Base-by-base conservation (phyloP, 1,140 invertebrate species). In the Papilio aristodemus region DNA sequence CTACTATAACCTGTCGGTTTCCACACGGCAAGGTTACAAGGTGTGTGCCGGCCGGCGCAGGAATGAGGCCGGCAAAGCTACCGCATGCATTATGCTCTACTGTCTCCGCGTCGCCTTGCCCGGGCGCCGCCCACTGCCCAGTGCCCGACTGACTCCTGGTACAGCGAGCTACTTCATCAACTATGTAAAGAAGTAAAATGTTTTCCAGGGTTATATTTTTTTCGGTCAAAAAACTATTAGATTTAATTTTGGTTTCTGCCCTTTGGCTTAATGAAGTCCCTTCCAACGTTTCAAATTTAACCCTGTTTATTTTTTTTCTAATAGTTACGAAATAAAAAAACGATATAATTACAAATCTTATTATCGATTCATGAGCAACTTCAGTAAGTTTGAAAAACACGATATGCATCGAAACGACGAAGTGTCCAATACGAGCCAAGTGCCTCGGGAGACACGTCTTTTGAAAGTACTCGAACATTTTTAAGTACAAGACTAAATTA, bases 61-160 rank as follows among this genome's bases (percentile, higher is more conserved):
- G 75, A 82, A 80, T 81, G 72, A 76, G 77, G 80, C 79, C 85
- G 80, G 73, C 80, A 62, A 88, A 86, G 79, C 86, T 86, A 86
- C 85, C 83, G 79, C 87, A 90, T 90, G 88, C 87, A 89, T 75
- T 81, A 79, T 77, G 77, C 79, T 82, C 80, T 87, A 87, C 81
- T 58, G 46, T 71, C 43, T 71, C 78, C 79, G 77, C 82, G 75
- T 77, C 84, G 63, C 81, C 84, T 72, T 81, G 84, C 81, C 79
- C 81, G 77, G 74, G 59, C 32, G 60, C 50, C 32, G 14, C 64
- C 36, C 6, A 3, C 2, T 32, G 6, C 27, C 6, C 27, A 32
- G 6, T n/a, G n/a, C n/a, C n/a, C n/a, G n/a, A n/a, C n/a, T n/a
- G n/a, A n/a, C n/a, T n/a, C n/a, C 46, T 36, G 46, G 22, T 66